Evolutionary conservation across 2,113 vertebrate species (phyloP), one percentile per base, ranked within the genome.

Genomic region (Cephalophus harveyi): DNA sequence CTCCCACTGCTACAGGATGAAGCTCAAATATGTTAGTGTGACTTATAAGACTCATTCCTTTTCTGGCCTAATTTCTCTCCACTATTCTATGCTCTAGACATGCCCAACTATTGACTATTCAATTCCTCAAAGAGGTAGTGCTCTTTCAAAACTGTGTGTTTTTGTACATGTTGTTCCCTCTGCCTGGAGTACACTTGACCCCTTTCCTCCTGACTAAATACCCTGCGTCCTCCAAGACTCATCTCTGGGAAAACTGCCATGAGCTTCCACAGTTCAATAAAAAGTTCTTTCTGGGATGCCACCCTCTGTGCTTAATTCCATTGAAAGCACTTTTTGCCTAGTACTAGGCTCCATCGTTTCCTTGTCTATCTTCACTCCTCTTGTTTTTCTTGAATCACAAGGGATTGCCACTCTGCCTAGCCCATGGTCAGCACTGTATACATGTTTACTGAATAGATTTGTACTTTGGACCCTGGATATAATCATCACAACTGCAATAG

Each of bases 191-290:
- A 79, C 62, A 50, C 60, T 95, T 92, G 83, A 94, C 81, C 91
- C 90, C 60, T 87, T 89, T 81, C 82, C 88, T 92, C 76, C 95
- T 78, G 27, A 54, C 90, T 94, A 89, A 97, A 91, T 91, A 93
- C 81, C 87, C 87, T 88, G 87, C 88, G 30, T 97, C 76, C 67
- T 97, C 81, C 25, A 94, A 97, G 81, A 95, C 59, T 96, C 95
- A 91, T 95, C 97, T 79, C 96, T 91, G 93, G 97, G 98, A 97
- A 97, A 92, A 76, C 28, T 97, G 92, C 95, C 97, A 97, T 10
- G 40, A 86, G 85, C 87, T 87, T 95, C 79, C 60, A 79, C 60
- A 87, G 46, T 74, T 96, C 92, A 74, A 33, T 90, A 54, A 93
- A 93, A 93, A 25, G 78, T 87, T 74, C 50, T 87, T 71, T 95